Base-by-base conservation (phyloP, 2,888 invertebrate genomes). In the Dynastes grantii region DNA sequence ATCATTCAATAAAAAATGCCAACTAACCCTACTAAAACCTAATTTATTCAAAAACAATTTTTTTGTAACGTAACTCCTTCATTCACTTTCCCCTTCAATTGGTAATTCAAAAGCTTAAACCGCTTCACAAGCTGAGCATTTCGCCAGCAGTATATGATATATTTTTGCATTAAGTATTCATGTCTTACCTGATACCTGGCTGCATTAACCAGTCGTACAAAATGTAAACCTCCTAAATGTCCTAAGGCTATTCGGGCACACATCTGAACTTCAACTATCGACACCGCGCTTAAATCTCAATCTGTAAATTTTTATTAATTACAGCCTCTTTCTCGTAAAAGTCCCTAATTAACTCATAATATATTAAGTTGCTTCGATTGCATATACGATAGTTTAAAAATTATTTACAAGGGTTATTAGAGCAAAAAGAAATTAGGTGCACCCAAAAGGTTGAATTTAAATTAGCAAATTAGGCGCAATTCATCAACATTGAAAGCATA, bases 331-430 rank as follows among this genome's bases (percentile, higher is more conserved):
- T 16, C 58, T 71, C 29, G 71, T 71, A 71, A 71, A 71, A 53
- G 37, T 8, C 16, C 71, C 13, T 71, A 71, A 71, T 71, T 71
- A 71, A 55, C 53, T 37, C 58, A 16, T 71, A 58, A 58, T 71
- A 55, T 16, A 71, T 71, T 71, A 71, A 55, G 16, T 71, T 71
- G 16, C 8, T 37, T 22, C 27, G 37, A 27, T 37, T 45, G 16
- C 45, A n/a, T 71, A 53, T 51, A 0, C 49, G 32, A n/a, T 51
- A 45, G 45, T 9, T 29, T 53, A 45, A 40, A 3, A 67, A 45
- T 67, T 45, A 40, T 29, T 32, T 64, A 27, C 5, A 37, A n/a
- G 32, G 64, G 67, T 67, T 37, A 22, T 45, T 16, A 40, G 22
- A 61, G 6, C 3, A 61, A 29, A 22, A 22, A 61, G 27, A 27